Conservation (phyloP, 2,888 invertebrate species). For the Campaea margaritaria region DNA sequence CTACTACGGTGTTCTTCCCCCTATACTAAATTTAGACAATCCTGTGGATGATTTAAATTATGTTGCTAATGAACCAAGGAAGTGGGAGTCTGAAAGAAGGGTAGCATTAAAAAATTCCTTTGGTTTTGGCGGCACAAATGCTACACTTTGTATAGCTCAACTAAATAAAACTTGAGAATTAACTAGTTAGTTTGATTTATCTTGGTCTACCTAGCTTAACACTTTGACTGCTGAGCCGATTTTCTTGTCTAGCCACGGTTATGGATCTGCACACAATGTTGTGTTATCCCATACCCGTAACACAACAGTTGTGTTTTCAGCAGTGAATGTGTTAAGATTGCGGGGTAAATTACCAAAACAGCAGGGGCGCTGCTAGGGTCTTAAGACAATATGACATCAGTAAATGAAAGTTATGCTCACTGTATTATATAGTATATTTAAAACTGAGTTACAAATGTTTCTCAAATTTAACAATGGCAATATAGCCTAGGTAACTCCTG, state of each 20-base stretch:
- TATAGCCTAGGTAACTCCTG: constrained; percentile 69
- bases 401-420: constrained; percentile 56
- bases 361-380: too few species aligned
- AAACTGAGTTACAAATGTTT: constrained; percentile 83
- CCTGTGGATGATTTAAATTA: constrained; percentile 89
- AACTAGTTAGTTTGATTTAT: constrained; percentile 4
- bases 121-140: constrained; percentile 99
- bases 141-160: constrained; percentile 89
- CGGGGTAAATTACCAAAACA: not conserved
- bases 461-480: constrained; percentile 74
- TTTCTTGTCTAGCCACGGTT: too few species aligned
- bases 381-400: too few species aligned
- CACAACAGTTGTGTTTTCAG: too few species aligned
- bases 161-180: constrained; percentile 53
- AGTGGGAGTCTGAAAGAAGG: constrained; percentile 86
- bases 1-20: constrained; percentile 90
- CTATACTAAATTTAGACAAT: constrained; percentile 93
- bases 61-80: constrained; percentile 84
- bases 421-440: constrained; percentile 82
- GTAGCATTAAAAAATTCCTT: constrained; percentile 98
- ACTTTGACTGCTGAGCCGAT: too few species aligned
- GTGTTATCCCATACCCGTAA: too few species aligned
- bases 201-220: not conserved
- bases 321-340: too few species aligned
- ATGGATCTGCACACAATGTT: too few species aligned